Base-by-base conservation (phyloP, 2,113 vertebrate species). In the Tenrec ecaudatus region DNA sequence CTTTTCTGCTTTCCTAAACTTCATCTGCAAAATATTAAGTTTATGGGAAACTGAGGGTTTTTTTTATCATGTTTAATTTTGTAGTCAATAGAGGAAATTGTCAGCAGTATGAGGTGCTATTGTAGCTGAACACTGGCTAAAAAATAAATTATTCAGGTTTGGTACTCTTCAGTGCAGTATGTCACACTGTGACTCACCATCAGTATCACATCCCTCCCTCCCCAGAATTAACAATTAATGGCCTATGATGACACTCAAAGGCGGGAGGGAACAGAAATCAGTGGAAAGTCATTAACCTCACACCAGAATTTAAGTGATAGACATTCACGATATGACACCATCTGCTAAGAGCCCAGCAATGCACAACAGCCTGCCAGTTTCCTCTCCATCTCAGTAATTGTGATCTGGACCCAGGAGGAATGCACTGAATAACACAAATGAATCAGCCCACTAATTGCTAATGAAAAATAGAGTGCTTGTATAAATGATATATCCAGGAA, bases 151-250 rank as follows among this genome's bases (percentile, higher is more conserved):
- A n/a, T 76, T 66, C 27, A 76, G 58, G 7, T 2, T 75, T n/a
- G 88, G 5, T 71, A 31, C 22, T 88, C 10, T 86, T 88, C 86
- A 83, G 80, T 90, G 88, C 25, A 86, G 73, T 16, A 20, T 10
- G 47, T 33, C 57, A 78, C 73, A 79, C 29, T 47, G 71, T 73
- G 31, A 88, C 27, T 38, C 40, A 91, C 4, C 31, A 29, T 36
- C 1, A 1, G 29, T 89, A 76, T 60, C 66, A 83, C 36, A 94
- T 33, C 22, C 80, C 58, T 43, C n/a, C n/a, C 90, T 31, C 10
- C 27, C 17, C 19, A 82, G 43, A 92, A 81, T 86, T 58, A 69
- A 68, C 89, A 77, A 38, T 85, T 91, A 88, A 90, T 90, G 85
- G 77, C 82, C 47, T 31, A 17, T 17, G 71, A 73, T 90, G 80